Evolutionary conservation across 2,797 vertebrate genomes (phyloP).

Genomic region (Diceros bicornis): DNA sequence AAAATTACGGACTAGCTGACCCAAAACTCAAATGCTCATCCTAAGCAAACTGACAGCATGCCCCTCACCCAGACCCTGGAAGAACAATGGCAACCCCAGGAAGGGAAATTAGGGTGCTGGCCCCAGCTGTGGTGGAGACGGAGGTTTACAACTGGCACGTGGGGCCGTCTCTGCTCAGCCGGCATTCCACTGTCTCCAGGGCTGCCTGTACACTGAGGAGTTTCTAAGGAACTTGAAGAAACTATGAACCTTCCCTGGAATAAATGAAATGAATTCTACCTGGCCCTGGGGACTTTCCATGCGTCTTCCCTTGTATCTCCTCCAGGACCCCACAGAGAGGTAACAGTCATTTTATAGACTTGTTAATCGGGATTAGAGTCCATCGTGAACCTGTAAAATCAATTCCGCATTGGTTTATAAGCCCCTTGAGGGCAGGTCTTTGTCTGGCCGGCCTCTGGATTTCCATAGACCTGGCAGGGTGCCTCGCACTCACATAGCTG

Average conservation of each 20-base stretch:
- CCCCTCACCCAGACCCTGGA: neutral
- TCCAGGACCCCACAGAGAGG: neutral
- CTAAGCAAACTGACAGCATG: accelerated
- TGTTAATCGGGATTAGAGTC: neutral
- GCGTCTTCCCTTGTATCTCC: neutral
- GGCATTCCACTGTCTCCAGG: neutral
- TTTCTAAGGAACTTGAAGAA: neutral
- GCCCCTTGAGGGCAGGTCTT: neutral
- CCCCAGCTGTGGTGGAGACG: neutral
- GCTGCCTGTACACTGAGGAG: neutral
- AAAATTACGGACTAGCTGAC: neutral
- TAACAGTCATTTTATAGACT: neutral
- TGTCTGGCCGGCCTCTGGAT: neutral
- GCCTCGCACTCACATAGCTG: neutral
- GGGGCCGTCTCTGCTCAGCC: neutral
- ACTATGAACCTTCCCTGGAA: neutral
- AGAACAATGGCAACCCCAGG: no score
- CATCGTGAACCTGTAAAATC: neutral
- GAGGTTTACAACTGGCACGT: neutral
- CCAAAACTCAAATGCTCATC: neutral
- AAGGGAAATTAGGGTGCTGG: accelerated
- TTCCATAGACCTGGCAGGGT: neutral
- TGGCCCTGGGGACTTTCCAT: neutral
- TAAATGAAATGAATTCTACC: neutral
- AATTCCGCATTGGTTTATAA: neutral